Conservation (phyloP, 2,113 vertebrate genomes). For the Saiga tatarica region DNA sequence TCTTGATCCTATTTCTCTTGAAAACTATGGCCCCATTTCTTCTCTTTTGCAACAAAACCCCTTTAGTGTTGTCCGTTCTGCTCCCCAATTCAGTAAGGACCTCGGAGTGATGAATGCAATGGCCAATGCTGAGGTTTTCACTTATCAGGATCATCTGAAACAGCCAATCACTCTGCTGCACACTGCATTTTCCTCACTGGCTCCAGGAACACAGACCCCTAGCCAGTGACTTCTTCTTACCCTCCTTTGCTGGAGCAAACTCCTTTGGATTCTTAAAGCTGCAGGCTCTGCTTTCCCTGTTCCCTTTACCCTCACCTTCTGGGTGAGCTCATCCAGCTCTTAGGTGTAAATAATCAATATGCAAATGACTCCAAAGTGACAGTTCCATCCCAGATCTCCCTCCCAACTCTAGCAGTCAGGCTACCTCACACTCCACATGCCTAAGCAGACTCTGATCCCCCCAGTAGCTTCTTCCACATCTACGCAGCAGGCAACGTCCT, state of each 20-base stretch:
- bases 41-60: not conserved
- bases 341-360: not conserved
- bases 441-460: no score
- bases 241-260: not conserved
- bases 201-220: not conserved
- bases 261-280: not conserved
- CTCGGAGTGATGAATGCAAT: no score
- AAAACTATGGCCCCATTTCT: not conserved
- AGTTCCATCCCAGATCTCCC: not conserved
- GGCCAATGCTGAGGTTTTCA: not conserved
- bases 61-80: not conserved
- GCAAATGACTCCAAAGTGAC: not conserved
- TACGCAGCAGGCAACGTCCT: not conserved
- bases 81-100: accelerated
- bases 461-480: no score
- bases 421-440: not conserved
- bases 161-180: not conserved
- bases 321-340: no score
- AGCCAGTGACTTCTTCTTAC: not conserved
- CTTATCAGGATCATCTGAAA: not conserved
- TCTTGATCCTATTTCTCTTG: not conserved
- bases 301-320: not conserved
- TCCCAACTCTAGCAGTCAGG: not conserved
- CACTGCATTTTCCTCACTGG: no score
- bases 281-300: not conserved